Evolutionary conservation across 1,140 invertebrate genomes (phyloP).

Genomic region (Aculops lycopersici): DNA sequence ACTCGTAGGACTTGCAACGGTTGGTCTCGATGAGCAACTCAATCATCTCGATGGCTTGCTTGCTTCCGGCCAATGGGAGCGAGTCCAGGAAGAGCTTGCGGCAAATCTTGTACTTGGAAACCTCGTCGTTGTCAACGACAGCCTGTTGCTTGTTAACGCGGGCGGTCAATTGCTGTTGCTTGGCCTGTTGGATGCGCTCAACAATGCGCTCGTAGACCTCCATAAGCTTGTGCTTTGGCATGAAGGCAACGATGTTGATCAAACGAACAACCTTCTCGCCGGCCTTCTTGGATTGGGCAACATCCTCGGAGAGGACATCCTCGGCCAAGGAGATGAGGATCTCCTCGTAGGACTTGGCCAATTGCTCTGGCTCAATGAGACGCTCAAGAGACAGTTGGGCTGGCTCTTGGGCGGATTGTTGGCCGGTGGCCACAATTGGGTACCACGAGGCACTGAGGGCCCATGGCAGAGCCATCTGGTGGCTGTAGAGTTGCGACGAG

Average conservation of each 20-base stretch:
- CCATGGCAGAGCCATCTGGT: no score
- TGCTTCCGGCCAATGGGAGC: conserved; percentile 5
- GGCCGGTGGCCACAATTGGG: background rate
- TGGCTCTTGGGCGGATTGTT: background rate
- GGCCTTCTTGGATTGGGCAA: conserved; percentile 4
- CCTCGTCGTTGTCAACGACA: background rate
- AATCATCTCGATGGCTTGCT: conserved; percentile 4
- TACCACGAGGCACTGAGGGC: background rate
- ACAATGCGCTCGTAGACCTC: conserved; percentile 2
- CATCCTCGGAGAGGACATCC: conserved; percentile 7
- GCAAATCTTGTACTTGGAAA: conserved; percentile 3
- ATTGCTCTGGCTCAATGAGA: conserved; percentile 1
- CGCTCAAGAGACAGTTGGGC: no score
- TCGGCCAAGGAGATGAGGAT: conserved; percentile 2
- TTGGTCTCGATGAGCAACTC: conserved; percentile 2
- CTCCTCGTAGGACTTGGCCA: background rate
- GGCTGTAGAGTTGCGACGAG: no score
- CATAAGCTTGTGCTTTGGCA: background rate
- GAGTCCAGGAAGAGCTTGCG: conserved; percentile 7
- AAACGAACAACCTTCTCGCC: conserved; percentile 6
- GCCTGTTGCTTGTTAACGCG: conserved; percentile 1
- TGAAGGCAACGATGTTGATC: conserved; percentile 3
- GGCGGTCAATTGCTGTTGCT: no score
- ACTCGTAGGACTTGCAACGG: conserved; percentile 5
- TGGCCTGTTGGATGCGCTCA: background rate